phyloP scores from a whole-genome alignment of 2,113 vertebrate species.

The Psilopsiagon aurifrons region DNA sequence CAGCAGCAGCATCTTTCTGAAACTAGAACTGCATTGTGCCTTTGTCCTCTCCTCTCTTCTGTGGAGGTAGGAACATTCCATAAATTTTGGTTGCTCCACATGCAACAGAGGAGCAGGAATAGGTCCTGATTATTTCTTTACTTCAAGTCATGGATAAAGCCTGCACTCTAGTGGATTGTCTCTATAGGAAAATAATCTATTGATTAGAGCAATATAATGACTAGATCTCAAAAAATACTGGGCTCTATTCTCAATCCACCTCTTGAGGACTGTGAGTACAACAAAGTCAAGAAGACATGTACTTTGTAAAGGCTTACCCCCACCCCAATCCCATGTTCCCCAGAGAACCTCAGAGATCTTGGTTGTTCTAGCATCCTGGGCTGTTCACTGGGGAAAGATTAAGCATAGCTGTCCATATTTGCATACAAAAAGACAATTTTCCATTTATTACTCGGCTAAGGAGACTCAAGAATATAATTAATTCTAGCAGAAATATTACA shows the following conservation, averaged over 20 bases:
- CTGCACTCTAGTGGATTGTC: conserved; percentile 67
- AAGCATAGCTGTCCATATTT: neutral
- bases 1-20: neutral
- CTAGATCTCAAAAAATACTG: neutral
- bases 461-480: neutral
- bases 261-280: neutral
- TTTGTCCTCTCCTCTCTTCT: neutral
- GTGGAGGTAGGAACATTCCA: neutral
- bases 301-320: neutral
- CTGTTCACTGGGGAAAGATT: neutral
- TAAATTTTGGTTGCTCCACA: neutral
- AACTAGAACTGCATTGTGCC: rapidly evolving
- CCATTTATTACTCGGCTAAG: neutral
- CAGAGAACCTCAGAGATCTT: neutral
- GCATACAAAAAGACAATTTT: neutral
- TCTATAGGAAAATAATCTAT: neutral
- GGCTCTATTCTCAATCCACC: neutral
- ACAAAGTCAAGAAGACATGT: neutral
- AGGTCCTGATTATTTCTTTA: neutral
- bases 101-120: neutral
- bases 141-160: neutral
- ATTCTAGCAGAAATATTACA: neutral
- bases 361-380: neutral
- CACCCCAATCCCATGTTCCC: neutral
- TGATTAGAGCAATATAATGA: neutral